A percentile compares a stretch with the other conserved stretches of the same genome.
phyloP scores from a whole-genome alignment of 2,797 vertebrate genomes.

The Chrysocyon brachyurus region DNA sequence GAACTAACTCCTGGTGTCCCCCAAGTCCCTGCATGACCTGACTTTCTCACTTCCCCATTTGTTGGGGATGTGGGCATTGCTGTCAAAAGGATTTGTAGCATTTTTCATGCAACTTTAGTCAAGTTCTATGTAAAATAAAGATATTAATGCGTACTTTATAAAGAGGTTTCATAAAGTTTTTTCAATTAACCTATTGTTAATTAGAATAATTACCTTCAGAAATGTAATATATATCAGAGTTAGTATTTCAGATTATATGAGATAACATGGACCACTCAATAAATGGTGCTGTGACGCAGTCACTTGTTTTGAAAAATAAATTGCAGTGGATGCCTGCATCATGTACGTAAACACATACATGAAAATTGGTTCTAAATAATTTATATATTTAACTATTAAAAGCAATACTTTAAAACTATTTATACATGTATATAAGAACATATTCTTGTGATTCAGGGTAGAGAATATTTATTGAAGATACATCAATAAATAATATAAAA shows the following conservation, averaged over 20 bases:
- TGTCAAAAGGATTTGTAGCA: background rate
- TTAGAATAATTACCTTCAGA: background rate
- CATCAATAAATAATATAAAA: background rate
- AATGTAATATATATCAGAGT: background rate
- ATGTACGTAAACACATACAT: background rate
- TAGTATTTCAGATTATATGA: background rate
- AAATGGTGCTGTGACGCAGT: background rate
- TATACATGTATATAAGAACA: background rate
- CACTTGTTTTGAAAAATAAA: background rate
- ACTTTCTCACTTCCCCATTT: background rate
- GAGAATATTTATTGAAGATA: background rate
- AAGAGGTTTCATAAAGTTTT: background rate
- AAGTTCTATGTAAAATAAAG: background rate
- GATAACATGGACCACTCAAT: background rate
- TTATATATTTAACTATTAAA: constrained; percentile 10
- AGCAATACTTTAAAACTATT: constrained; percentile 11
- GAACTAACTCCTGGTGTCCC: background rate
- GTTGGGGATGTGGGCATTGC: background rate
- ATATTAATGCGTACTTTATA: background rate
- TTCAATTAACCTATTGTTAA: background rate
- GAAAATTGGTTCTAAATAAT: constrained; percentile 8
- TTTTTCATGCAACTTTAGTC: background rate
- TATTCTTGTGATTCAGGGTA: background rate
- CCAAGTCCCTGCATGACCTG: background rate
- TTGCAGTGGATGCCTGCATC: background rate